A percentile compares a stretch with the other conserved stretches of the same genome.
phyloP scores from a whole-genome alignment of 2,797 vertebrate species.

The Melanotaenia parkinsoni region DNA sequence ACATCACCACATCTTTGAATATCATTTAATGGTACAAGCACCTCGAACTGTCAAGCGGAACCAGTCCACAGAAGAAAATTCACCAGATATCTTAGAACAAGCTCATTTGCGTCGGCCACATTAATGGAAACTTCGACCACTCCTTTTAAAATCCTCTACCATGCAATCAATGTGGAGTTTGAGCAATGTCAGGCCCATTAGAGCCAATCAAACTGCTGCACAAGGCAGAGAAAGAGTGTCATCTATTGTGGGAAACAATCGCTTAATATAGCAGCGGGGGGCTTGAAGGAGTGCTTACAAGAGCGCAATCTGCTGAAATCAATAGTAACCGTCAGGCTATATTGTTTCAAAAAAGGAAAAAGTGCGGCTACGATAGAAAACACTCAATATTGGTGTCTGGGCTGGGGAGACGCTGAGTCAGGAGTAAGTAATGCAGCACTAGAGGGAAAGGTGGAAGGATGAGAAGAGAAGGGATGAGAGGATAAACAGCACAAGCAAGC shows the following conservation, averaged over 20 bases:
- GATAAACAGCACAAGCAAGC: slow-evolving; percentile 32
- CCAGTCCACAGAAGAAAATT: slow-evolving; percentile 35
- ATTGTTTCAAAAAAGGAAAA: slow-evolving; percentile 85
- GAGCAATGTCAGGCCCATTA: slow-evolving; percentile 91
- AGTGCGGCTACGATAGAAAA: slow-evolving; percentile 82
- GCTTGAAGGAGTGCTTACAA: slow-evolving; percentile 87
- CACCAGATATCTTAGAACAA: slow-evolving; percentile 54
- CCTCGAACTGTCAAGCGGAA: slow-evolving; percentile 55
- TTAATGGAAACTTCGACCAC: slow-evolving; percentile 77
- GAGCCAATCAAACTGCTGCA: slow-evolving; percentile 83
- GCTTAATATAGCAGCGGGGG: slow-evolving; percentile 89
- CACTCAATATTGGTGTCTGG: slow-evolving; percentile 76
- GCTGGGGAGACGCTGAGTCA: slow-evolving; percentile 79
- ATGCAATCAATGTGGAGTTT: slow-evolving; percentile 89
- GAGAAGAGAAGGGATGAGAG: slow-evolving; percentile 40
- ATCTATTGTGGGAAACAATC: slow-evolving; percentile 90
- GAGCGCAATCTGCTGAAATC: slow-evolving; percentile 86
- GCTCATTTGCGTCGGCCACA: slow-evolving; percentile 64
- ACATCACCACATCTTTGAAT: slow-evolving; percentile 53
- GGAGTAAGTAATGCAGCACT: slow-evolving; percentile 76
- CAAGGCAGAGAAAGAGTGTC: slow-evolving; percentile 85
- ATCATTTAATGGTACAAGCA: slow-evolving; percentile 50
- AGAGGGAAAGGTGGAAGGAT: slow-evolving; percentile 47
- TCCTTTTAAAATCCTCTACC: slow-evolving; percentile 73
- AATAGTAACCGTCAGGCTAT: slow-evolving; percentile 85